Base-by-base conservation (phyloP, 1,140 invertebrate species). In the Coptotermes formosanus region DNA sequence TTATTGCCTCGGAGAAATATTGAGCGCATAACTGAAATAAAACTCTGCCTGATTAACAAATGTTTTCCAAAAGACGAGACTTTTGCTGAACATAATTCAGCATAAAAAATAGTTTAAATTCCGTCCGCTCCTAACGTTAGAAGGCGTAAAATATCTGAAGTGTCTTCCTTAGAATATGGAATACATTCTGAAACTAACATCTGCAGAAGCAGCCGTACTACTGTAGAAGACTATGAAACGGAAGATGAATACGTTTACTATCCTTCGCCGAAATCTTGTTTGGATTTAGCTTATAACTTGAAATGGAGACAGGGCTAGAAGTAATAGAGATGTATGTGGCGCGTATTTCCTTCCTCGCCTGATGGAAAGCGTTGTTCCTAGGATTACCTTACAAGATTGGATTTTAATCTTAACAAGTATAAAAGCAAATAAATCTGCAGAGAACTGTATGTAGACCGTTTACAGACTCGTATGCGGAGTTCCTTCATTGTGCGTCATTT, bases 361-460 rank as follows among this genome's bases (percentile, higher is more conserved):
- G 64, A 25, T 30, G 64, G 16, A 75, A n/a, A 75, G 64, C 14
- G 64, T 75, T 75, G 64, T 75, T 75, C 64, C 64, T 30, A 75
- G 64, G 64, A 75, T 75, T 75, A 75, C 64, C 64, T 75, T n/a
- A 64, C 64, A 75, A 75, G n/a, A 75, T 75, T 75, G 64, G 64
- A 75, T 75, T 75, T 75, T 75, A 75, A 75, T 75, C 64, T 75
- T 30, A 30, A 75, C 25, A 75, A 75, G 64, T 30, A 75, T 25
- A 75, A 75, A 30, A 75, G 64, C 64, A 75, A 75, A 75, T 75
- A 75, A 75, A 75, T 75, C 64, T 75, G 64, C 25, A 75, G 64
- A 75, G 21, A 64, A 64, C 19, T 64, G 59, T 64, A 64, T 64
- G 59, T 64, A 64, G 21, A 64, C 21, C 21, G 25, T 75, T 6